Percentiles rank a stretch among this genome's conserved stretches.
phyloP scores from a whole-genome alignment of 2,888 invertebrate species.

The Limnephilus lunatus region DNA sequence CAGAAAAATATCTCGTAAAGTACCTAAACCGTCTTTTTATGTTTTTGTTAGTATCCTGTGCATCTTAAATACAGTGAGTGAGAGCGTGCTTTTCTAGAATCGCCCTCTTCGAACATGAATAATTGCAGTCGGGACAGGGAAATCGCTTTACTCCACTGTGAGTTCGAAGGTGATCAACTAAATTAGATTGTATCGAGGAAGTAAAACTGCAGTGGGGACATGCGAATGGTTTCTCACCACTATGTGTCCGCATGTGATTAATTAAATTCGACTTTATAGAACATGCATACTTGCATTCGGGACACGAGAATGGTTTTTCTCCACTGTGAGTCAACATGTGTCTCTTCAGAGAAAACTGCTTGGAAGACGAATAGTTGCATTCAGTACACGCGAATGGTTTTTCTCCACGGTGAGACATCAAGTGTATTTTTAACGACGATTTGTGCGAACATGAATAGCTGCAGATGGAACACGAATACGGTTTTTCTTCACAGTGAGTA shows the following conservation, averaged over 20 bases:
- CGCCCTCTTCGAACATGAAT: background rate
- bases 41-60: background rate
- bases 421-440: background rate
- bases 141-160: conserved; percentile 14
- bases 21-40: too few species aligned
- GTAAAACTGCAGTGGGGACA: conserved; percentile 9
- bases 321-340: background rate
- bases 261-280: background rate
- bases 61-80: background rate
- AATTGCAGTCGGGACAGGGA: background rate
- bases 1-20: too few species aligned
- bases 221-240: conserved; percentile 62
- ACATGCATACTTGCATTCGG: too few species aligned
- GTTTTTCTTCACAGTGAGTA: background rate
- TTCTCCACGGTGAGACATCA: background rate
- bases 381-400: background rate
- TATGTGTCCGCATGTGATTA: conserved; percentile 69
- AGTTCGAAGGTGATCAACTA: background rate
- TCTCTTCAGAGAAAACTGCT: background rate
- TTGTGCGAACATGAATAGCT: background rate
- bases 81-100: background rate
- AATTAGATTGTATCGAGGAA: background rate
- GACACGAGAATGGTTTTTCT: background rate
- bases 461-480: background rate
- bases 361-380: background rate